Evolutionary conservation across 35 echinoderm and acorn worm species (phyloP).

Genomic region (Lytechinus variegatus): DNA sequence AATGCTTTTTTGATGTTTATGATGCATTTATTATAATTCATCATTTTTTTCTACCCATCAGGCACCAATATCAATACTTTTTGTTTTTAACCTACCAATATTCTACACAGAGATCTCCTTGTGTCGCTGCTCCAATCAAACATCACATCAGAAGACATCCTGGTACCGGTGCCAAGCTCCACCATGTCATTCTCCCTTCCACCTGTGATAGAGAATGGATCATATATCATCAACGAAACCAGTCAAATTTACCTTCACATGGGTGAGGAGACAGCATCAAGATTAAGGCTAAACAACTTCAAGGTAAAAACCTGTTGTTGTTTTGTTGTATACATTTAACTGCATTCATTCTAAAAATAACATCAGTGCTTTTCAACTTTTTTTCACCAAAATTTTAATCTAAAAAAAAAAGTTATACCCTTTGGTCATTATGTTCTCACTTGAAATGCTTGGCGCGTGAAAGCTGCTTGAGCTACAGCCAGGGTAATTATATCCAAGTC

Average conservation of each 20-base stretch:
- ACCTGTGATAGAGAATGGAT: conserved; percentile 37
- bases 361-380: too few species aligned
- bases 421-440: too few species aligned
- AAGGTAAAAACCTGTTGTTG: conserved; percentile 46
- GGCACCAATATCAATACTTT: background rate
- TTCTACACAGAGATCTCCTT: conserved; percentile 9
- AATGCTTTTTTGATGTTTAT: too few species aligned
- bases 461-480: too few species aligned
- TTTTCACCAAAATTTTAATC: too few species aligned
- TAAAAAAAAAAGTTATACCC: too few species aligned
- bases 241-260: conserved; percentile 58
- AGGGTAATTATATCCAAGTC: too few species aligned
- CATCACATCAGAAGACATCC: conserved; percentile 2
- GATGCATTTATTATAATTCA: too few species aligned
- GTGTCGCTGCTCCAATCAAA: background rate
- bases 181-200: conserved; percentile 29
- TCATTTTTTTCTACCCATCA: too few species aligned
- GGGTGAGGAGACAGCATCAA: conserved; percentile 49
- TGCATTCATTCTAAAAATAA: too few species aligned
- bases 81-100: background rate
- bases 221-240: conserved; percentile 59
- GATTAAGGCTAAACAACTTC: conserved; percentile 60
- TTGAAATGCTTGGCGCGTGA: too few species aligned
- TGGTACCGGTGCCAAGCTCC: conserved; percentile 17
- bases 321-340: too few species aligned